Percentiles rank a stretch among this genome's conserved stretches.
Conservation (phyloP, 37 sponge, comb jelly and placozoan genomes). For the Amphimedon queenslandica region DNA sequence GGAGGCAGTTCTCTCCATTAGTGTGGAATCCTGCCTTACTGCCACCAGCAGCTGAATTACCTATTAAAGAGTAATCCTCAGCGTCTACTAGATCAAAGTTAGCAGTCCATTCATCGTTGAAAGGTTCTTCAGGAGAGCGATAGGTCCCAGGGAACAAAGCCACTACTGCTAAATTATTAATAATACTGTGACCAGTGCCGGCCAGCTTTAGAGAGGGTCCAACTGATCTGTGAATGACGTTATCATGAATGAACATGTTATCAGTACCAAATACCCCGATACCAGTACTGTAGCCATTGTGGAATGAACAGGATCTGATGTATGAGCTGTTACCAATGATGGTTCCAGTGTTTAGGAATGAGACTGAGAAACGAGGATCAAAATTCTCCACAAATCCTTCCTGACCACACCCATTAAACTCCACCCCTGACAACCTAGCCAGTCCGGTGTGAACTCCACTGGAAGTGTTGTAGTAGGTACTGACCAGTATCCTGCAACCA, state of each 20-base stretch:
- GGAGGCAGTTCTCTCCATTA: slow-evolving; percentile 72
- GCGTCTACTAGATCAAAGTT: slow-evolving; percentile 72
- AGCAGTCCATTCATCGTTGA: slow-evolving; percentile 83
- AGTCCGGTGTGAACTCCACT: slow-evolving; percentile 24
- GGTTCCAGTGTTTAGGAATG: slow-evolving; percentile 25
- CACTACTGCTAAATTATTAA: slow-evolving; percentile 60
- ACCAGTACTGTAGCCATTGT: slow-evolving; percentile 84
- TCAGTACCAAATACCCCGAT: slow-evolving; percentile 72
- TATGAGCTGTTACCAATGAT: slow-evolving; percentile 21
- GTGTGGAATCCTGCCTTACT: slow-evolving; percentile 72
- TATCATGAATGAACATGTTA: slow-evolving; percentile 37
- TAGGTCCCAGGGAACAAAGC: slow-evolving; percentile 73
- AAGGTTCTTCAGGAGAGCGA: slow-evolving; percentile 27
- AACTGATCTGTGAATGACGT: slow-evolving; percentile 71
- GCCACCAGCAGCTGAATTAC: slow-evolving; percentile 83
- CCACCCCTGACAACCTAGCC: slow-evolving; percentile 49
- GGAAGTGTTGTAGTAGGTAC: slow-evolving; percentile 22
- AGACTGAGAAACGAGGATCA: slow-evolving; percentile 82
- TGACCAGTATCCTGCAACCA: slow-evolving; percentile 77
- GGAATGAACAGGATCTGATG: slow-evolving; percentile 57
- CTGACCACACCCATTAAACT: slow-evolving; percentile 82
- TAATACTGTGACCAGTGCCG: slow-evolving; percentile 30
- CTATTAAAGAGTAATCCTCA: slow-evolving; percentile 16
- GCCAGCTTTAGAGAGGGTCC: slow-evolving; percentile 68
- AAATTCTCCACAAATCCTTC: slow-evolving; percentile 67